A percentile compares a stretch with the other conserved stretches of the same genome.
These are phyloP conservation scores for Drosophila yakuba DNA, from an alignment of 1,140 invertebrate species.

Conservation along the genomic window DNA sequence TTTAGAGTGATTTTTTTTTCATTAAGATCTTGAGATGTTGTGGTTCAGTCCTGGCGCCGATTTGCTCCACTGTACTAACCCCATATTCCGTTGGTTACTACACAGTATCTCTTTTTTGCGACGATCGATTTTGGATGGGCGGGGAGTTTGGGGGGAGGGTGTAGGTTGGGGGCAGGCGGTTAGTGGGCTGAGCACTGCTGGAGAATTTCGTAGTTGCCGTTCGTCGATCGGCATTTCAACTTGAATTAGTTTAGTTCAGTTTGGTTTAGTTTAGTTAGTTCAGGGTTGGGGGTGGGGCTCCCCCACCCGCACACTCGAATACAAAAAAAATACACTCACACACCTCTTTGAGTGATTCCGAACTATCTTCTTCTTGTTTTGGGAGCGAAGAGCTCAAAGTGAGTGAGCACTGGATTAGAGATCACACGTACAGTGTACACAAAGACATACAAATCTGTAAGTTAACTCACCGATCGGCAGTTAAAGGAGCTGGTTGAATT, in stretches of 20 bases:
- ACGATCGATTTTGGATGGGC: constrained; percentile 13
- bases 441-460: constrained; percentile 9
- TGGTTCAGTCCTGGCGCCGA: background rate
- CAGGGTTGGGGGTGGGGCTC: constrained; percentile 17
- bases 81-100: constrained; percentile 25
- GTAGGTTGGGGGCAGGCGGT: constrained; percentile 2
- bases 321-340: constrained; percentile 10
- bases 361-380: constrained; percentile 33
- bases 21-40: background rate
- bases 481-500: constrained; percentile 56
- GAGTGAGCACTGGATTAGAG: constrained; percentile 63
- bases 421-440: constrained; percentile 19
- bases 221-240: constrained; percentile 63
- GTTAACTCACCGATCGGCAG: constrained; percentile 13
- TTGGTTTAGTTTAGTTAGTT: constrained; percentile 34
- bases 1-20: background rate
- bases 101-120: constrained; percentile 33
- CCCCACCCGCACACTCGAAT: constrained; percentile 20
- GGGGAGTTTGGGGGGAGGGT: background rate
- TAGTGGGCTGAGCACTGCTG: constrained; percentile 36
- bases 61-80: constrained; percentile 27
- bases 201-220: constrained; percentile 70
- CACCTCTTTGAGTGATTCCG: constrained; percentile 62
- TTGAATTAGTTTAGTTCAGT: constrained; percentile 51
- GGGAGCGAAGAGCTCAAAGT: constrained; percentile 37